phyloP scores from a whole-genome alignment of 2,888 invertebrate species.

The Drosophila gaucha region DNA sequence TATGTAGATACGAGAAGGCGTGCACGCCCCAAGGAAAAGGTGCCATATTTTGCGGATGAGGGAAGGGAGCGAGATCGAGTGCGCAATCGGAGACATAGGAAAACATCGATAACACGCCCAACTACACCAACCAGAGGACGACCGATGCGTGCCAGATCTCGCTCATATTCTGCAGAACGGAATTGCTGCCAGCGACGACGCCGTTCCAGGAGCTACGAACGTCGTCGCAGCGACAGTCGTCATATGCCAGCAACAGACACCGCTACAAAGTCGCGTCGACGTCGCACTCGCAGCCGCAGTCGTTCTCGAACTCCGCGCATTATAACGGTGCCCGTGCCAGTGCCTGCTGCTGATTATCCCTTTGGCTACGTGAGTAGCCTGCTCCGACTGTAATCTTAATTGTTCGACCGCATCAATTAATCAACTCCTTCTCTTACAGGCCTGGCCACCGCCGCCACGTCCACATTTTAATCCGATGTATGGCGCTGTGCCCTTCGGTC shows the following conservation, averaged over 20 bases:
- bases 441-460: conserved; percentile 34
- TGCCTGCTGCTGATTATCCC: conserved; percentile 43
- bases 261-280: conserved; percentile 3
- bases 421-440: conserved; percentile 23
- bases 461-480: conserved; percentile 41
- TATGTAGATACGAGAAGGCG: conserved; percentile 35
- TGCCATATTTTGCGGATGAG: conserved; percentile 62
- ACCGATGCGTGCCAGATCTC: conserved; percentile 25
- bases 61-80: conserved; percentile 55
- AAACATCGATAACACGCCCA: conserved; percentile 10
- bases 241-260: neutral
- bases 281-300: conserved; percentile 36
- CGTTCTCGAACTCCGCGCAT: conserved; percentile 56
- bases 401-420: neutral
- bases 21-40: conserved; percentile 27
- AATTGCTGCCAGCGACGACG: conserved; percentile 16
- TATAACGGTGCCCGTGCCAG: conserved; percentile 69
- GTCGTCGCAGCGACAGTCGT: conserved; percentile 20
- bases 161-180: conserved; percentile 31
- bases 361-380: conserved; percentile 41
- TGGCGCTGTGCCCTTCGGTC: conserved; percentile 30
- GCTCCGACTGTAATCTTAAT: accelerated
- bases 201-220: conserved; percentile 29
- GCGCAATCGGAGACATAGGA: conserved; percentile 33
- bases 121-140: conserved; percentile 2